Evolutionary conservation across 2,797 vertebrate species (phyloP).

Genomic region (Pantherophis vulpinus): DNA sequence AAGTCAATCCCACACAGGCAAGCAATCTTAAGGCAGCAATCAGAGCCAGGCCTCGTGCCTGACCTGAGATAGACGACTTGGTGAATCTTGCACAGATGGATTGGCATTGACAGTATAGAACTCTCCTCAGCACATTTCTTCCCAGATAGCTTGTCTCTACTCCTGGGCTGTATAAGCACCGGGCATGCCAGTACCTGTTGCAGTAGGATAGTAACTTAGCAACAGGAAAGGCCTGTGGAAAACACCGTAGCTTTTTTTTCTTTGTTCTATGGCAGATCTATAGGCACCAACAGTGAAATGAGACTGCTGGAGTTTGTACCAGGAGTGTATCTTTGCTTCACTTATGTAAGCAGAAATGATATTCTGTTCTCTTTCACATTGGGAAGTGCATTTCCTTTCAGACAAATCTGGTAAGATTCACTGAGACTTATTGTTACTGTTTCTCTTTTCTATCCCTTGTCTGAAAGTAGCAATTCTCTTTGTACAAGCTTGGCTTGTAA

Average conservation of each 20-base stretch:
- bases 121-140: neutral
- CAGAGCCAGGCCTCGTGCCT: neutral
- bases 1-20: neutral
- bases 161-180: neutral
- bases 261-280: neutral
- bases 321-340: neutral
- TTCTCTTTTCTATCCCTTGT: neutral
- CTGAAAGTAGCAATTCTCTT: neutral
- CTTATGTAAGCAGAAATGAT: neutral
- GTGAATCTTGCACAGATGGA: neutral
- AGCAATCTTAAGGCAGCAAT: neutral
- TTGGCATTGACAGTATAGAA: neutral
- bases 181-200: neutral
- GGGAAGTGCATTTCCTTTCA: neutral
- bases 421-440: neutral
- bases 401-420: neutral
- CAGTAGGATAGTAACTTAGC: neutral
- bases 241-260: neutral
- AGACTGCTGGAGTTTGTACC: neutral
- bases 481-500: neutral
- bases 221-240: neutral
- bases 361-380: neutral
- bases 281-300: neutral
- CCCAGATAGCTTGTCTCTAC: neutral
- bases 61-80: neutral